A percentile compares a stretch with the other conserved stretches of the same genome.
These are phyloP conservation scores for Eretmocerus hayati DNA, from an alignment of 2,888 invertebrate species.

Conservation along the genomic window DNA sequence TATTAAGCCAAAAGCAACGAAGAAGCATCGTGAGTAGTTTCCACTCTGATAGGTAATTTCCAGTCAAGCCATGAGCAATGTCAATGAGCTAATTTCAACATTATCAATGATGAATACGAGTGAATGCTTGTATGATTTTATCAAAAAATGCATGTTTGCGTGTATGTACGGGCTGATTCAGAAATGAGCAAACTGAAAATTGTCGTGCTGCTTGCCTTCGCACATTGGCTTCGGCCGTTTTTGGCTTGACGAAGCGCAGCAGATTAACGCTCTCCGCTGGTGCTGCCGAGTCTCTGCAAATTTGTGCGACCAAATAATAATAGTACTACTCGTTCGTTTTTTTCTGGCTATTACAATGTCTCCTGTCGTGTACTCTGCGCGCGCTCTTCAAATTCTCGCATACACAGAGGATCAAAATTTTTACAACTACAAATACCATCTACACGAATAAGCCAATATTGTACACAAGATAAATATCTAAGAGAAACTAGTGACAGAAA, in stretches of 20 bases:
- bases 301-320: constrained; percentile 26
- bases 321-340: constrained; percentile 11
- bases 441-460: too few relatives aligned
- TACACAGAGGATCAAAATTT: too few relatives aligned
- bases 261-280: constrained; percentile 43
- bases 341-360: constrained; percentile 9
- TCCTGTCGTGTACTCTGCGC: too few relatives aligned
- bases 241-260: constrained; percentile 42
- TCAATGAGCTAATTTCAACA: constrained; percentile 1
- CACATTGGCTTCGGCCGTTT: constrained; percentile 38
- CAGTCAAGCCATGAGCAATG: neutral
- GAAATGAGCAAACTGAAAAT: constrained; percentile 27
- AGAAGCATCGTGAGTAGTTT: neutral
- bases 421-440: too few relatives aligned
- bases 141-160: neutral
- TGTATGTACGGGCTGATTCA: neutral
- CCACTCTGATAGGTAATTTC: neutral
- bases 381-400: too few relatives aligned
- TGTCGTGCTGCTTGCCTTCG: constrained; percentile 44
- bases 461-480: too few relatives aligned
- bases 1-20: constrained; percentile 1
- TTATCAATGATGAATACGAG: too few relatives aligned
- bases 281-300: constrained; percentile 44
- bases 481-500: too few relatives aligned
- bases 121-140: too few relatives aligned